Evolutionary conservation across 2,797 vertebrate genomes (phyloP), one percentile per base, ranked within the genome.

Genomic region (Sebastes melanostomus): DNA sequence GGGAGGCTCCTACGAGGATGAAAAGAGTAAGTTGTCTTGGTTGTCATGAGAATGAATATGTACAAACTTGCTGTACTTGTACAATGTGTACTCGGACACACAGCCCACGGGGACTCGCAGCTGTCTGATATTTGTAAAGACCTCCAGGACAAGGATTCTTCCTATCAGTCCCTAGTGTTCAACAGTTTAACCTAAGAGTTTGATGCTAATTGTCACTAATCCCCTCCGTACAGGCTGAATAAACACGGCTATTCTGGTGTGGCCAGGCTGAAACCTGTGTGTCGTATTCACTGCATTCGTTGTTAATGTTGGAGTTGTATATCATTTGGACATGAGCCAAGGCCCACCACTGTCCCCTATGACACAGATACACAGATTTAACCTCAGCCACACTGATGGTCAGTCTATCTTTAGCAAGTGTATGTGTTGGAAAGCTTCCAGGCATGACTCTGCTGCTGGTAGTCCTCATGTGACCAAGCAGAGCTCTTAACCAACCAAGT

Each of bases 1-100:
- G 0, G 98, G 98, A 90, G 98, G 98, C 66, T 99, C 98, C 4
- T 99, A 99, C 0, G 98, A 99, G 76, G 98, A 99, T 66, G 98
- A 99, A 85, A 99, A 99, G 95, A 97, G 98, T 99, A 93, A 96
- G 98, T 95, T 2, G 2, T 59, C 11, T 58, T 77, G 32, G 24
- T 73, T 70, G n/a, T 34, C 52, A 11, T 75, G 66, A 81, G 18
- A 81, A 58, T 24, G 3, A 62, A 68, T 52, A n/a, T 71, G 50
- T 46, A 36, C 18, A 67, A 32, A 77, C 34, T 30, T 56, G 5
- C 75, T 66, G 46, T 13, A 16, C 34, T 25, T 29, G 22, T 32
- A 25, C 1, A 66, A n/a, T 50, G 7, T 69, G 66, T 60, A 16
- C 30, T 67, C 29, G 63, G 50, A 60, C n/a, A 60, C 50, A 55